Evolutionary conservation across 2,888 invertebrate species (phyloP).

Genomic region (Agrotis clavis): DNA sequence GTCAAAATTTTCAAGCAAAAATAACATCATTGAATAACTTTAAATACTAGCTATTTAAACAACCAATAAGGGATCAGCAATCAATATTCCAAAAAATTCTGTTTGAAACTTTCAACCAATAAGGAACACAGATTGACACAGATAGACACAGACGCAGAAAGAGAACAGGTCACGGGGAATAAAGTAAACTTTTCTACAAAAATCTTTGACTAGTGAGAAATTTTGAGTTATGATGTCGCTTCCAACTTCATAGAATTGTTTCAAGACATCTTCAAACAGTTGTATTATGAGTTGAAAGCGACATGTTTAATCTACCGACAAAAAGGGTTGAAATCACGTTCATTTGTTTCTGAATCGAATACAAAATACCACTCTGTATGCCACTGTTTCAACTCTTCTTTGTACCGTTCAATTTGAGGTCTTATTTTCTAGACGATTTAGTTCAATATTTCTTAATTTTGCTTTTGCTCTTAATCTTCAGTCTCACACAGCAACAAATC

Average conservation of each 20-base stretch:
- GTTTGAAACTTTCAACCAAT: conserved; percentile 20
- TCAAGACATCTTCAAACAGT: conserved; percentile 19
- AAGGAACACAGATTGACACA: too few species aligned
- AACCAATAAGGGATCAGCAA: neutral
- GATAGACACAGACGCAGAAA: too few species aligned
- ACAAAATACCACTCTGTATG: neutral
- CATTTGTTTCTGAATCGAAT: neutral
- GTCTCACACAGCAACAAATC: too few species aligned
- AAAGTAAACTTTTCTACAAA: neutral
- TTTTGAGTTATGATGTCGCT: neutral
- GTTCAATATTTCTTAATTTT: conserved; percentile 30
- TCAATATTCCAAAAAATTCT: neutral
- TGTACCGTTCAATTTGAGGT: conserved; percentile 13
- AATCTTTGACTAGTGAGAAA: conserved; percentile 3
- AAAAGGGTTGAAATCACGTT: conserved; percentile 10
- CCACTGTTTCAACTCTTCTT: conserved; percentile 17
- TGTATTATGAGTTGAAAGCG: too few species aligned
- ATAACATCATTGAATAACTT: too few species aligned
- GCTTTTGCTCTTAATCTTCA: too few species aligned
- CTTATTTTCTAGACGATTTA: neutral
- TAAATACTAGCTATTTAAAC: too few species aligned
- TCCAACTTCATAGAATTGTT: neutral
- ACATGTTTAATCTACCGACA: neutral
- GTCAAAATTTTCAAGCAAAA: too few species aligned
- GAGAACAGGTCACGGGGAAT: neutral